phyloP scores from a whole-genome alignment of 2,888 invertebrate species.

The Tetropium fuscum region DNA sequence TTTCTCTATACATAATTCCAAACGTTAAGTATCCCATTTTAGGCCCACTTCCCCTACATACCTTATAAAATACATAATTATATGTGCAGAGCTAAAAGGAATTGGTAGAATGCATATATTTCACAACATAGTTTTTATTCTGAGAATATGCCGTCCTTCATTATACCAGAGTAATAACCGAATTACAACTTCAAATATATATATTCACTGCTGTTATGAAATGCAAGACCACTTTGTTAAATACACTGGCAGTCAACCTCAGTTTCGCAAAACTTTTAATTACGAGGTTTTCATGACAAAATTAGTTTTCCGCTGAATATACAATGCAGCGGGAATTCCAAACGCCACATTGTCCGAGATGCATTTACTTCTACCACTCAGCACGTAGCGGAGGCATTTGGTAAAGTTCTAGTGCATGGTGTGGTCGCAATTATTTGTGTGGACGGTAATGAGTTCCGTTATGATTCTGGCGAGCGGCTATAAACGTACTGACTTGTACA shows the following conservation, averaged over 20 bases:
- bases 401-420: background rate
- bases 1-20: background rate
- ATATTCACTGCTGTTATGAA: no score
- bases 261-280: constrained; percentile 17
- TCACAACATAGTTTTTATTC: no score
- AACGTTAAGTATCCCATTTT: constrained; percentile 9
- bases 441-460: background rate
- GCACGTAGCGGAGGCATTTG: background rate
- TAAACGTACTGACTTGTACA: no score
- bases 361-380: background rate
- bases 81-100: no score
- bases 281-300: constrained; percentile 21
- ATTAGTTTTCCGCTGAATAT: constrained; percentile 16
- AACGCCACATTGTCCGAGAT: constrained; percentile 8
- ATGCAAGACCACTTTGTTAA: no score
- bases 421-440: background rate
- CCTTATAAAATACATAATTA: no score
- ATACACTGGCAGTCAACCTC: no score
- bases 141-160: no score
- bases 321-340: constrained; percentile 14
- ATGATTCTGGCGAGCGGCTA: background rate
- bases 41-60: constrained; percentile 8
- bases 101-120: no score
- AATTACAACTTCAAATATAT: background rate
- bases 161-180: no score